A percentile compares a stretch with the other conserved stretches of the same genome.
These are phyloP conservation scores for Mycalesis mineus DNA, from an alignment of 2,888 invertebrate genomes.

Conservation along the genomic window DNA sequence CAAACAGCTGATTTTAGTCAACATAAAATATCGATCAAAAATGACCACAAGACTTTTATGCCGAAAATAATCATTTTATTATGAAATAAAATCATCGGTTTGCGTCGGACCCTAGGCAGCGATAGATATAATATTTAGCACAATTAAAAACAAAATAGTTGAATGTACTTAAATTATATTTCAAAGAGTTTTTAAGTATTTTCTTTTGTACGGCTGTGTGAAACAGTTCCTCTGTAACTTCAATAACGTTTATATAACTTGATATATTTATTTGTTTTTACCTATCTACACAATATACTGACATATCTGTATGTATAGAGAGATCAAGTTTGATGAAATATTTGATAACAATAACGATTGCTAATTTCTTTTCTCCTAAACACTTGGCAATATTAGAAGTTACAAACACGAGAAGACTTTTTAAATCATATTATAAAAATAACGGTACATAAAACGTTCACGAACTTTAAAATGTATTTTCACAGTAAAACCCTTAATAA, in stretches of 20 bases:
- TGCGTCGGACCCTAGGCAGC: background rate
- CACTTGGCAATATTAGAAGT: no score
- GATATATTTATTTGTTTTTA: background rate
- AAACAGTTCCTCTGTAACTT: slow-evolving; percentile 4
- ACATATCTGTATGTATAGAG: background rate
- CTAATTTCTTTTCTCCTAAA: no score
- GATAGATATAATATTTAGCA: slow-evolving; percentile 5
- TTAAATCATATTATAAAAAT: no score
- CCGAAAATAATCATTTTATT: no score
- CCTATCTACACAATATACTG: background rate
- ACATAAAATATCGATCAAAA: no score
- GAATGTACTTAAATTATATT: slow-evolving; percentile 6
- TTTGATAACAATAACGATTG: no score
- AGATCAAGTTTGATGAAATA: no score
- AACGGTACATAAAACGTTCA: no score
- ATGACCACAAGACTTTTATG: no score
- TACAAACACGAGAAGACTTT: no score
- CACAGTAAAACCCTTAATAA: no score
- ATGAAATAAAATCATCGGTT: background rate
- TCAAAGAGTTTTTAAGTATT: background rate
- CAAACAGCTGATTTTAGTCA: background rate
- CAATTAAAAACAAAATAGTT: slow-evolving; percentile 15
- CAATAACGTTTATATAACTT: background rate
- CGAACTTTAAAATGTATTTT: no score
- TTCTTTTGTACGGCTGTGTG: slow-evolving; percentile 3